A percentile compares a stretch with the other conserved stretches of the same genome.
Evolutionary conservation across 1,140 invertebrate genomes (phyloP).

Genomic region (Chymomyza costata): DNA sequence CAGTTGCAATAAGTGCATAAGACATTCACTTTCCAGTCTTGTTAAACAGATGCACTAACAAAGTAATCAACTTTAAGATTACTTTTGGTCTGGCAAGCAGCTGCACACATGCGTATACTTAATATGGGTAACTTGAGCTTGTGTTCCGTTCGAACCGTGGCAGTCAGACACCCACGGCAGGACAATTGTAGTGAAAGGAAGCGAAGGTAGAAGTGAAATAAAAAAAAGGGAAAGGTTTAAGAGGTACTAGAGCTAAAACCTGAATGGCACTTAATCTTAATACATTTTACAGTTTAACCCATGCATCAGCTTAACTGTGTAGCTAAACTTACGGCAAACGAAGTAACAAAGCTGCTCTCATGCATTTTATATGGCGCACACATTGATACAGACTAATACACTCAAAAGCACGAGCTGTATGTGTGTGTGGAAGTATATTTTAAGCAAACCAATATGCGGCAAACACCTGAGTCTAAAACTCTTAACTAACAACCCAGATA

Average conservation of each 20-base stretch:
- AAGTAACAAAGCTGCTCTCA: conserved; percentile 22
- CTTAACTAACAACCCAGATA: too few species aligned
- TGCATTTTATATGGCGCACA: conserved; percentile 3
- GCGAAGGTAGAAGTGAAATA: not conserved
- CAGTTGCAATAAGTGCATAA: too few species aligned
- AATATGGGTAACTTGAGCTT: conserved; percentile 30
- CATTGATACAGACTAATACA: conserved; percentile 47
- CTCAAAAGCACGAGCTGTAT: not conserved
- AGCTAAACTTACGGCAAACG: conserved; percentile 48
- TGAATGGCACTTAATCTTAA: conserved; percentile 66
- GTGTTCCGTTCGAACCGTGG: not conserved
- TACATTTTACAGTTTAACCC: conserved; percentile 68
- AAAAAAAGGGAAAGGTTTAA: conserved; percentile 20
- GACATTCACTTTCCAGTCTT: conserved; percentile 21
- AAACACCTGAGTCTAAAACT: conserved; percentile 55
- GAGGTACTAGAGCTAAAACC: conserved; percentile 9
- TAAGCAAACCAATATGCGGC: conserved; percentile 65
- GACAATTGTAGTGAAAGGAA: conserved; percentile 3
- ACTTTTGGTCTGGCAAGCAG: not conserved
- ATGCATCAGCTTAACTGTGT: conserved; percentile 63
- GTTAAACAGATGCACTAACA: conserved; percentile 32
- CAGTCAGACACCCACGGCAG: too few species aligned
- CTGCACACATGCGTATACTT: conserved; percentile 32
- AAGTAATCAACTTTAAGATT: conserved; percentile 31
- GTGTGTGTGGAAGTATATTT: conserved; percentile 41